These are phyloP conservation scores for Chloebia gouldiae DNA, from an alignment of 2,113 vertebrate genomes.

Conservation along the genomic window DNA sequence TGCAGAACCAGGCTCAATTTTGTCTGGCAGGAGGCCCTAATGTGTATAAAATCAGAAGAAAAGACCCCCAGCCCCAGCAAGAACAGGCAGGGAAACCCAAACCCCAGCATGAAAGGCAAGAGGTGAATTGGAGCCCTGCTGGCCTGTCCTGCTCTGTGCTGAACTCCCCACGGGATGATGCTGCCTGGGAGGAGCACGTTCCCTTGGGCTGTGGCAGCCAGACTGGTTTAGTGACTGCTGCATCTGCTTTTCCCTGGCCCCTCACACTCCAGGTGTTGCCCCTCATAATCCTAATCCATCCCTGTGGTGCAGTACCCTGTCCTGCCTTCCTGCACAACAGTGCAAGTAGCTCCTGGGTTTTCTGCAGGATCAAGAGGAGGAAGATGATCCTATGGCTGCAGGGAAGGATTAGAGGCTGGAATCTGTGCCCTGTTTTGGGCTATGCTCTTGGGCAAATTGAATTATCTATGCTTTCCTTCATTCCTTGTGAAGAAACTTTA, in stretches of 20 bases:
- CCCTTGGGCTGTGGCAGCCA: not conserved
- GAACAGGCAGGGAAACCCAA: not conserved
- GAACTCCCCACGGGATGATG: not conserved
- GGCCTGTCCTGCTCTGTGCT: not conserved
- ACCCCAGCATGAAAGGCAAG: not conserved
- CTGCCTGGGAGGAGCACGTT: fast-evolving
- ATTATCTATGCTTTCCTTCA: not conserved
- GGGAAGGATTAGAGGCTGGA: not conserved
- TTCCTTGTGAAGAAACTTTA: not conserved
- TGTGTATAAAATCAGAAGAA: not conserved
- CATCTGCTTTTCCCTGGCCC: not conserved
- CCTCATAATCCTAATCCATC: not conserved
- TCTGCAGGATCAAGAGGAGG: not conserved
- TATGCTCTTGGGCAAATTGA: not conserved
- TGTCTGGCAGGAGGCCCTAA: not conserved
- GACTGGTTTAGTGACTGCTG: not conserved
- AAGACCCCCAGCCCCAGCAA: not conserved
- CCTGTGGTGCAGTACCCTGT: fast-evolving
- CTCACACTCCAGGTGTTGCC: not conserved
- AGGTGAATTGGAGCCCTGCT: not conserved
- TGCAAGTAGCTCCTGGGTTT: not conserved
- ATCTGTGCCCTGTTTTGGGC: not conserved
- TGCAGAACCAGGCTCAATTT: not conserved
- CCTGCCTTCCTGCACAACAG: not conserved
- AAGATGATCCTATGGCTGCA: not conserved